Evolutionary conservation across 2,113 vertebrate species (phyloP).

Genomic region (Leptosomus discolor): DNA sequence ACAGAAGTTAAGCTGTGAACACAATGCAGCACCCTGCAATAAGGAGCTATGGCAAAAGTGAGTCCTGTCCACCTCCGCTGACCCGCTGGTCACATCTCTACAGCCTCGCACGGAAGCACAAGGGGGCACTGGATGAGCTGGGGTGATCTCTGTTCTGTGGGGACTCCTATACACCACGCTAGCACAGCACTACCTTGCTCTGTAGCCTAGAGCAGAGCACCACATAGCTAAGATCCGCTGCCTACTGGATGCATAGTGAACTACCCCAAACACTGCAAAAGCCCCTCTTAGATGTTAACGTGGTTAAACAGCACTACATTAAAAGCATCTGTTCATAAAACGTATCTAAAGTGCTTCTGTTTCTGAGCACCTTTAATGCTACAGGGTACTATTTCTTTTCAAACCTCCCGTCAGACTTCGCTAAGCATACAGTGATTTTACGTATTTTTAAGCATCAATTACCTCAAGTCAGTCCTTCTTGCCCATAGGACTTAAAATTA

Average conservation of each 20-base stretch:
- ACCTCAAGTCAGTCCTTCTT: background rate
- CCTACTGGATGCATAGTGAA: fast-evolving
- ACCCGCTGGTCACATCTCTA: background rate
- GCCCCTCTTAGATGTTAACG: background rate
- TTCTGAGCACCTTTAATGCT: background rate
- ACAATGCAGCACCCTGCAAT: background rate
- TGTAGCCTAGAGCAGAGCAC: background rate
- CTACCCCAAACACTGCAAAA: background rate
- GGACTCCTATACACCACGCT: fast-evolving
- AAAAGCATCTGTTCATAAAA: background rate
- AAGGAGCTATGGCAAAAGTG: background rate
- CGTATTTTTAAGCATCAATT: background rate
- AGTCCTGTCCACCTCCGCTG: background rate
- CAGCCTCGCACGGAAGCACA: fast-evolving
- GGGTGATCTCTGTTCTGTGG: background rate
- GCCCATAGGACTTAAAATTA: background rate
- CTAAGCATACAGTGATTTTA: background rate
- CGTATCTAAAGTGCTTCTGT: background rate
- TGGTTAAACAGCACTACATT: fast-evolving
- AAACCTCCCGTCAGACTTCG: background rate
- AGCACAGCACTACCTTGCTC: background rate
- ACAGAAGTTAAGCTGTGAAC: background rate
- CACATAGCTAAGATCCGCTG: fast-evolving
- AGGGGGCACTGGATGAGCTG: background rate
- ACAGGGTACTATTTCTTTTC: background rate